Conservation (phyloP, 2,888 invertebrate genomes). For the Idaea straminata region DNA sequence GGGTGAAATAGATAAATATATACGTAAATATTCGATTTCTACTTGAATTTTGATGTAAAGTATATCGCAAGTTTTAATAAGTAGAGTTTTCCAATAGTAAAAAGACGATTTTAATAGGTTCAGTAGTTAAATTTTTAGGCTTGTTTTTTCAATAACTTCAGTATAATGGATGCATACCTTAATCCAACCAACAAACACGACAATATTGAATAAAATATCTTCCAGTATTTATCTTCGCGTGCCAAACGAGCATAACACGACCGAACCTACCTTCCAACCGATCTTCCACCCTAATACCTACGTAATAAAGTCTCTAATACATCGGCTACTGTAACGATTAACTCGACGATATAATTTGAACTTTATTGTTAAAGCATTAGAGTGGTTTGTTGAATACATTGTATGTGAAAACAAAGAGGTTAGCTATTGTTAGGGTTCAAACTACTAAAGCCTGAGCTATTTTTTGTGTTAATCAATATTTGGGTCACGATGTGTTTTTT, state of each 20-base stretch:
- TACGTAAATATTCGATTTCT: too few relatives aligned
- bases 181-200: background rate
- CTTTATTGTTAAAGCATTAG: background rate
- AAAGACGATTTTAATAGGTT: too few relatives aligned
- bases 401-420: background rate
- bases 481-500: background rate
- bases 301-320: background rate
- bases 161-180: background rate
- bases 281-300: background rate
- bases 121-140: too few relatives aligned
- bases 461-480: background rate
- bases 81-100: too few relatives aligned
- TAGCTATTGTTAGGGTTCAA: background rate
- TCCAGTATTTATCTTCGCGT: background rate
- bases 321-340: background rate
- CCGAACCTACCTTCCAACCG: background rate
- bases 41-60: too few relatives aligned
- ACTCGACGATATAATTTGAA: background rate
- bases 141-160: too few relatives aligned
- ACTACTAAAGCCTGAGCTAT: background rate
- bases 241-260: background rate
- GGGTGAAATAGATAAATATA: too few relatives aligned
- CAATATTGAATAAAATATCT: constrained; percentile 1
- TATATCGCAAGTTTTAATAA: too few relatives aligned
- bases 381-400: background rate